Evolutionary conservation across 2,113 vertebrate genomes (phyloP), one percentile per base, ranked within the genome.

Genomic region (Heterotilapia buettikoferi): DNA sequence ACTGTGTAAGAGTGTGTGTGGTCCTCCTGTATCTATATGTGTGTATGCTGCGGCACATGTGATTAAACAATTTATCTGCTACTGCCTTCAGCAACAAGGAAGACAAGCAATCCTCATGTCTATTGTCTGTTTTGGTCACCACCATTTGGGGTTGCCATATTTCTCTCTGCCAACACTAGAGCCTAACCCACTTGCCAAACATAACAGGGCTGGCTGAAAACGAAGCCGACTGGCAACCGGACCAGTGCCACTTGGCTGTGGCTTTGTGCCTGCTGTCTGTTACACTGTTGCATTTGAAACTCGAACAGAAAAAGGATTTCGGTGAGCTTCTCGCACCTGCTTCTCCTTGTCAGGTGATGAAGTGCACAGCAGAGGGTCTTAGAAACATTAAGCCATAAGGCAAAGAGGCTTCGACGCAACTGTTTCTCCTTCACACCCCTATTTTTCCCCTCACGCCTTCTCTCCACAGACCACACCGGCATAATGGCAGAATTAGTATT

Each of bases 401-500:
- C 38, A 57, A 80, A 45, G 54, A 83, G 6, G 14, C 50, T 84
- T 86, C 38, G 43, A 36, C 86, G 56, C 81, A 73, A 73, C 43
- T 26, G 31, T 86, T 84, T 91, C 76, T 85, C 45, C 45, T 80
- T 54, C 82, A 84, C 68, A 16, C 54, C 19, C 66, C 63, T 31
- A 36, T 68, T 53, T 79, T 84, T 16, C 45, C 6, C 84, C 86
- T 83, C 82, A 24, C 13, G 47, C 81, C 63, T 88, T 85, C 90
- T 85, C 80, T 53, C 88, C 81, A 66, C 85, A 85, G 89, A 90
- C 88, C 91, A 87, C 84, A 85, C 85, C 61, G 80, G 89, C 87
- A 95, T 93, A 94, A 95, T 93, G 84, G 88, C 47, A 89, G 90
- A 92, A 93, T 92, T 93, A 76, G 90, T 96, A 96, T 96, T 96